phyloP scores from a whole-genome alignment of 2,797 vertebrate genomes.

The Oophaga sylvatica region DNA sequence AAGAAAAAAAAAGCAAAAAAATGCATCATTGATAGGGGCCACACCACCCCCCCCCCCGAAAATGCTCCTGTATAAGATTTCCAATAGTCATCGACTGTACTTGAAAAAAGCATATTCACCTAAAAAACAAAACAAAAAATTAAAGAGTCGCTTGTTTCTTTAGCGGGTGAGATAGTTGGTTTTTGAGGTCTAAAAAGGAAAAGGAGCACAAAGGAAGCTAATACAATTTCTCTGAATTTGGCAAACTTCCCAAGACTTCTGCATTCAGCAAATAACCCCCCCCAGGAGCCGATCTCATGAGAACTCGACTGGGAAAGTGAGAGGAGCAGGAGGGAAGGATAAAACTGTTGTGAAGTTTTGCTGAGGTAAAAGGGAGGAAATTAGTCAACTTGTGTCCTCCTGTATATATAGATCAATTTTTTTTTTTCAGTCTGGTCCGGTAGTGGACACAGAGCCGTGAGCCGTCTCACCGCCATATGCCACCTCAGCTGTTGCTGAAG shows the following conservation, averaged over 20 bases:
- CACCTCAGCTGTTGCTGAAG: constrained; percentile 59
- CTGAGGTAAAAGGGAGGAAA: constrained; percentile 68
- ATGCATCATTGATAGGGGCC: constrained; percentile 28
- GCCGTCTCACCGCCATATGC: constrained; percentile 78
- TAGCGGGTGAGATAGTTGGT: background rate
- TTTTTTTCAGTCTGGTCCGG: constrained; percentile 87
- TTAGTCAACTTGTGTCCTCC: constrained; percentile 64
- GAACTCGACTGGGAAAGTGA: constrained; percentile 11
- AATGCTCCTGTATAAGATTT: constrained; percentile 14
- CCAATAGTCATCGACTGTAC: constrained; percentile 22
- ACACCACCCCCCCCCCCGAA: background rate
- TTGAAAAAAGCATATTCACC: constrained; percentile 24
- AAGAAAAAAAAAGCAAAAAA: background rate
- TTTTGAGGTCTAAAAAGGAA: constrained; percentile 19
- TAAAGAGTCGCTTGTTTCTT: constrained; percentile 23
- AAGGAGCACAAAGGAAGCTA: constrained; percentile 20
- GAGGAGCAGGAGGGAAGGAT: constrained; percentile 28
- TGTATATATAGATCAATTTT: background rate
- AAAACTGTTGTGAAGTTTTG: constrained; percentile 22
- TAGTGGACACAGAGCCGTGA: constrained; percentile 94
- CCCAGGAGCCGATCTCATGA: background rate
- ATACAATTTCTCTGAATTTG: constrained; percentile 45
- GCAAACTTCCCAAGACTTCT: constrained; percentile 31
- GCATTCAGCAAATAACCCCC: background rate
- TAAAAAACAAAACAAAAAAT: background rate